These are phyloP conservation scores for Pycnonotus jocosus DNA, from an alignment of 2,113 vertebrate species.

Conservation along the genomic window DNA sequence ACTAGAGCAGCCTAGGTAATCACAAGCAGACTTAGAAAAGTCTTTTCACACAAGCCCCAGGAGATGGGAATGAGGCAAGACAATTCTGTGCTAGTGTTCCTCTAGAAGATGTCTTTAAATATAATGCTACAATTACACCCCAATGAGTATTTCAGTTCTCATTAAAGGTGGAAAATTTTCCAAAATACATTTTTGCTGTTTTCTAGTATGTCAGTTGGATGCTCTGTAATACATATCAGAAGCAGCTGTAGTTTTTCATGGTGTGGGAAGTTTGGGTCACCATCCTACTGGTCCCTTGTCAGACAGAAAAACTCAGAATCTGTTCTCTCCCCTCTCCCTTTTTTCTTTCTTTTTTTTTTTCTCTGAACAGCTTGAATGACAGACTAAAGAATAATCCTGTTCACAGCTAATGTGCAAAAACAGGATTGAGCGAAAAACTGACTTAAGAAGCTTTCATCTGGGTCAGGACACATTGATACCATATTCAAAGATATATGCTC, in stretches of 20 bases:
- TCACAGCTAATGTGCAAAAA: constrained; percentile 72
- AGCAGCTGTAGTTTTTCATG: not conserved
- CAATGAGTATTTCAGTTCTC: not conserved
- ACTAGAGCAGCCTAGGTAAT: not conserved
- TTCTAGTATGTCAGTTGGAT: not conserved
- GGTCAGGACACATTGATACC: constrained; percentile 50
- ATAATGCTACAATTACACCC: not conserved
- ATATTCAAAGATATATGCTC: constrained; percentile 63
- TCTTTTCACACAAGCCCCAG: not conserved
- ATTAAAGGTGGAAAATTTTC: not conserved
- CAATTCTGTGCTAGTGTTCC: not conserved
- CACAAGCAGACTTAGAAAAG: not conserved
- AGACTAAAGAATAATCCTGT: constrained; percentile 70
- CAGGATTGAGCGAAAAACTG: constrained; percentile 65
- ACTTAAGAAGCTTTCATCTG: constrained; percentile 70
- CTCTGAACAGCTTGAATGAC: constrained; percentile 65
- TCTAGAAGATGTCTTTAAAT: not conserved
- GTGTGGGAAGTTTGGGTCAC: constrained; percentile 29
- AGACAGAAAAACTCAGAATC: constrained; percentile 47
- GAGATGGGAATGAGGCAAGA: not conserved
- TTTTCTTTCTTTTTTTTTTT: not conserved
- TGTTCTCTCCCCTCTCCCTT: constrained; percentile 9
- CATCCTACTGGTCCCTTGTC: not conserved
- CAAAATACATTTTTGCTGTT: not conserved
- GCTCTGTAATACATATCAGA: not conserved